phyloP scores from a whole-genome alignment of 2,797 vertebrate genomes.

The Pangasius sanitwongsei region DNA sequence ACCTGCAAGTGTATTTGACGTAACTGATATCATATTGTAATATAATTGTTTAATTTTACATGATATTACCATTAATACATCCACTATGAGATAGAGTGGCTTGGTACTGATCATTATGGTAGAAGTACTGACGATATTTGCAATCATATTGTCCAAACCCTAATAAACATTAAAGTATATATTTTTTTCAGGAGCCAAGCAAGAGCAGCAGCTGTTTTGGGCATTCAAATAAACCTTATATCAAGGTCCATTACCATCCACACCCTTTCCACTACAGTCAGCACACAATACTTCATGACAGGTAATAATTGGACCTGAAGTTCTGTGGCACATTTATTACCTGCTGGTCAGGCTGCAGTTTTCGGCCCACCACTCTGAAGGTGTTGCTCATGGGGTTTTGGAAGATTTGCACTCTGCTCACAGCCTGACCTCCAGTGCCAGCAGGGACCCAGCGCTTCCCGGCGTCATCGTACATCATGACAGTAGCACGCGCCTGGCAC shows the following conservation, averaged over 20 bases:
- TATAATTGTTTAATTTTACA: neutral
- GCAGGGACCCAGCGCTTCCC: conserved; percentile 92
- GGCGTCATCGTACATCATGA: conserved; percentile 92
- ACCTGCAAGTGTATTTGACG: neutral
- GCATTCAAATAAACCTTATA: neutral
- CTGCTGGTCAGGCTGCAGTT: conserved; percentile 91
- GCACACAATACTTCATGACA: neutral
- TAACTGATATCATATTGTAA: neutral
- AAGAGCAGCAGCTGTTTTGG: neutral
- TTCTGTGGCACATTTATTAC: conserved; percentile 62
- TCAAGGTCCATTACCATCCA: neutral
- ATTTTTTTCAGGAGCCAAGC: neutral
- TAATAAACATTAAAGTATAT: neutral
- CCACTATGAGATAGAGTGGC: neutral
- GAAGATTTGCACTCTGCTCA: conserved; percentile 91
- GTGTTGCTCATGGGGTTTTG: conserved; percentile 84
- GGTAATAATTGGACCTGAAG: neutral
- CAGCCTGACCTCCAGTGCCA: conserved; percentile 82
- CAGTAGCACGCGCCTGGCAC: conserved; percentile 92
- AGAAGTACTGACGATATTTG: neutral
- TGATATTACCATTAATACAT: neutral
- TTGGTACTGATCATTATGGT: neutral
- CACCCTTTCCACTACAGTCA: neutral
- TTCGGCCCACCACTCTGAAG: conserved; percentile 92
- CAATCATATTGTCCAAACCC: neutral